Percentiles rank a stretch among this genome's conserved stretches.
Evolutionary conservation across 2,888 invertebrate genomes (phyloP).

Genomic region (Brenthis hecate): DNA sequence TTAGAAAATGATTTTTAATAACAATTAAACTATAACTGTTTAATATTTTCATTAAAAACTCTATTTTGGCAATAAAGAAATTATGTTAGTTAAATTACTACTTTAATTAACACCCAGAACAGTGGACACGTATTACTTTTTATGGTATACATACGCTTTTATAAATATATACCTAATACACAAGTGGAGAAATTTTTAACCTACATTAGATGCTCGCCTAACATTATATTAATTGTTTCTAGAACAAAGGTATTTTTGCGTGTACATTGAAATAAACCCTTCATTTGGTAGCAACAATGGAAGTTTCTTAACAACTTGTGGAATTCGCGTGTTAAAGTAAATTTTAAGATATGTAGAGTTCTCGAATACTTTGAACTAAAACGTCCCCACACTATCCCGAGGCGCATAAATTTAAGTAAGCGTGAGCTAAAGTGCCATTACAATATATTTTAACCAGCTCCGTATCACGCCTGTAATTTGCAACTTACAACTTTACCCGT

Average conservation of each 20-base stretch:
- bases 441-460: slow-evolving; percentile 64
- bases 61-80: too few relatives aligned
- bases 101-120: too few relatives aligned
- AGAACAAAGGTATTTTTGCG: not conserved
- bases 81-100: too few relatives aligned
- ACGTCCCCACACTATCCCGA: slow-evolving; percentile 48
- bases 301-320: slow-evolving; percentile 32
- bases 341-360: slow-evolving; percentile 35
- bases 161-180: too few relatives aligned
- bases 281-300: slow-evolving; percentile 18
- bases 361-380: slow-evolving; percentile 43
- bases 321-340: slow-evolving; percentile 34
- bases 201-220: not conserved
- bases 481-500: slow-evolving; percentile 69
- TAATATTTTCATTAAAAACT: too few relatives aligned
- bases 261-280: slow-evolving; percentile 21
- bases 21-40: too few relatives aligned
- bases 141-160: too few relatives aligned
- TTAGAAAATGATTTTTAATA: too few relatives aligned
- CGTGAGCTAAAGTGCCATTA: slow-evolving; percentile 58
- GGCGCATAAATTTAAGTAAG: slow-evolving; percentile 61
- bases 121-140: too few relatives aligned
- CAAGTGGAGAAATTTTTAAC: not conserved
- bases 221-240: not conserved
- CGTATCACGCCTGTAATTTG: slow-evolving; percentile 66